phyloP scores from a whole-genome alignment of 2,113 vertebrate species.

The Tursiops truncatus region DNA sequence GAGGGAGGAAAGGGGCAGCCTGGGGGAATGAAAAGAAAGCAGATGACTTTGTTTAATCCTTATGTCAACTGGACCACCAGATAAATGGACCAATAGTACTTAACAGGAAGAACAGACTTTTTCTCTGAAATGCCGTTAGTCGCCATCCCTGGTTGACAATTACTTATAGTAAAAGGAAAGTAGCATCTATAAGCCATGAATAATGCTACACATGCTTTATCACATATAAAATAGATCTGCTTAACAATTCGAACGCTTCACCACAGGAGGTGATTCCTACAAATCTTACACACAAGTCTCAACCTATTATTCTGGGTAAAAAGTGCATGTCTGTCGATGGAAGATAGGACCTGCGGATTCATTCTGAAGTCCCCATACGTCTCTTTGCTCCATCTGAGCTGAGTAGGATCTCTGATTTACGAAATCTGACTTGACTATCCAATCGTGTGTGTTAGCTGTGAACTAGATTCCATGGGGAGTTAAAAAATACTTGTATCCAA shows the following conservation, averaged over 20 bases:
- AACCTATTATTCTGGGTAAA: neutral
- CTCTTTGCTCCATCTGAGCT: neutral
- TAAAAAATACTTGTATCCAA: neutral
- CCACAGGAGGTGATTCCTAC: neutral
- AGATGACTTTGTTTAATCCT: neutral
- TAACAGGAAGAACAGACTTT: neutral
- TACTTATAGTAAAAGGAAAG: neutral
- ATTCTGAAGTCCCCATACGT: too few relatives aligned
- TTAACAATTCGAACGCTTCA: neutral
- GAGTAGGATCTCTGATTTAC: neutral
- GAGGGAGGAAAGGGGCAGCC: neutral
- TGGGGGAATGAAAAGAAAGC: neutral
- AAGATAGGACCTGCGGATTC: neutral
- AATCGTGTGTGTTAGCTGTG: neutral
- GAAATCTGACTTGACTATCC: neutral
- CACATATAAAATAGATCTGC: neutral
- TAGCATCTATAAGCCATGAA: neutral
- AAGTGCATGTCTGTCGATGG: neutral
- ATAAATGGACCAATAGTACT: neutral
- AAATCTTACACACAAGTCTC: neutral
- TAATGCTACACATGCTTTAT: neutral
- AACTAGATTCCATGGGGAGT: neutral
- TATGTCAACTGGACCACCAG: neutral
- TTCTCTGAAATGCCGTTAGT: neutral
- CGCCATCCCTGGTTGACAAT: neutral